phyloP scores from a whole-genome alignment of 35 echinoderm and acorn worm genomes.

The Apostichopus californicus region DNA sequence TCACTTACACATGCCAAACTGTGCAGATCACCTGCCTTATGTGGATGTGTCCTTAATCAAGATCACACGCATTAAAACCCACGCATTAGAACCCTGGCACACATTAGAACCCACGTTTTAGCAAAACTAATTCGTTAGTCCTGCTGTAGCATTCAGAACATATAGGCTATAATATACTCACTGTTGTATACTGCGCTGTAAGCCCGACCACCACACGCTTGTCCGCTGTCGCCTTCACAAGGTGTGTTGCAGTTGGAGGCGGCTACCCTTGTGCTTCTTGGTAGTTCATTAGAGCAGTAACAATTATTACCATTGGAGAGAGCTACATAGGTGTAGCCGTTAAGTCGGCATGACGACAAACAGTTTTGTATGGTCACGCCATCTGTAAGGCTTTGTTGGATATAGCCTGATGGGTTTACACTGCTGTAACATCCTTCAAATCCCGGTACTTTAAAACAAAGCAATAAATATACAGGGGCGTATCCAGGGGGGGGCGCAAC shows the following conservation, averaged over 20 bases:
- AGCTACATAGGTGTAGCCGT: background rate
- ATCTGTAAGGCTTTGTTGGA: background rate
- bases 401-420: background rate
- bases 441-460: conserved; percentile 19
- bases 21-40: no score
- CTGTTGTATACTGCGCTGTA: conserved; percentile 26
- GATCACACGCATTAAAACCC: no score
- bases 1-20: no score
- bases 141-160: no score
- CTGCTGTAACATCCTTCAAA: conserved; percentile 33
- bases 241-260: background rate
- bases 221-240: background rate
- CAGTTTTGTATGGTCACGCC: conserved; percentile 6
- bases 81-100: no score
- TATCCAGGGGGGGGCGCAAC: no score
- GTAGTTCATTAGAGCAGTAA: conserved; percentile 37
- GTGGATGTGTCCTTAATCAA: no score
- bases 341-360: conserved; percentile 1
- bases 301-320: background rate
- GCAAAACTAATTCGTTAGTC: no score
- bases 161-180: background rate
- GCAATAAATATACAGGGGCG: no score
- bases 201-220: background rate
- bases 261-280: background rate
- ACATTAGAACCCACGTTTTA: no score